Percentiles rank a stretch among this genome's conserved stretches.
Conservation (phyloP, 2,113 vertebrate genomes). For the Beaufortia kweichowensis region DNA sequence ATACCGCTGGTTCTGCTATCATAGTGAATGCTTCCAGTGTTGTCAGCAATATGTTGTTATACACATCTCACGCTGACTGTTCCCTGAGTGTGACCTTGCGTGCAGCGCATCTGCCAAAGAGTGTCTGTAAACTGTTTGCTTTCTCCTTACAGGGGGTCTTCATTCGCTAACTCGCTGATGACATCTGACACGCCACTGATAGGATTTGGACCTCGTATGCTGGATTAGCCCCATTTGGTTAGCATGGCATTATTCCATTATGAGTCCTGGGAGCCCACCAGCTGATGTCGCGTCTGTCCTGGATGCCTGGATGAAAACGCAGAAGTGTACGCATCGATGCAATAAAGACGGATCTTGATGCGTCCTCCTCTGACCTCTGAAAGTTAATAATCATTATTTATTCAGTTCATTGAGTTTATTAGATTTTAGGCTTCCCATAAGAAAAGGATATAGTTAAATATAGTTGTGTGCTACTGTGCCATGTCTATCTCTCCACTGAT, state of each 20-base stretch:
- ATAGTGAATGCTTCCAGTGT: constrained; percentile 42
- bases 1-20: not conserved
- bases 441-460: not conserved
- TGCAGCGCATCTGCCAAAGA: constrained; percentile 20
- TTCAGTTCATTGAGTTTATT: not conserved
- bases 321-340: constrained; percentile 12
- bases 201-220: constrained; percentile 54
- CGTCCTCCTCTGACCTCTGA: constrained; percentile 12
- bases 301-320: constrained; percentile 16
- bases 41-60: constrained; percentile 49
- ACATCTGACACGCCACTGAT: constrained; percentile 59
- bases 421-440: constrained; percentile 26
- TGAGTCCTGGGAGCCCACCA: constrained; percentile 53
- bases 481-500: constrained; percentile 12
- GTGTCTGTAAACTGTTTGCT: constrained; percentile 53
- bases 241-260: constrained; percentile 56
- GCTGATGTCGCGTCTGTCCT: constrained; percentile 51
- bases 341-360: not conserved
- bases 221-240: constrained; percentile 60
- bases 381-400: constrained; percentile 29
- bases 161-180: constrained; percentile 52
- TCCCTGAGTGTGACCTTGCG: constrained; percentile 49
- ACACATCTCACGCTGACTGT: constrained; percentile 28
- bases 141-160: constrained; percentile 51
- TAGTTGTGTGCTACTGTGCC: constrained; percentile 18